Conservation (phyloP, 2,113 vertebrate species). For the Opisthocomus hoazin region DNA sequence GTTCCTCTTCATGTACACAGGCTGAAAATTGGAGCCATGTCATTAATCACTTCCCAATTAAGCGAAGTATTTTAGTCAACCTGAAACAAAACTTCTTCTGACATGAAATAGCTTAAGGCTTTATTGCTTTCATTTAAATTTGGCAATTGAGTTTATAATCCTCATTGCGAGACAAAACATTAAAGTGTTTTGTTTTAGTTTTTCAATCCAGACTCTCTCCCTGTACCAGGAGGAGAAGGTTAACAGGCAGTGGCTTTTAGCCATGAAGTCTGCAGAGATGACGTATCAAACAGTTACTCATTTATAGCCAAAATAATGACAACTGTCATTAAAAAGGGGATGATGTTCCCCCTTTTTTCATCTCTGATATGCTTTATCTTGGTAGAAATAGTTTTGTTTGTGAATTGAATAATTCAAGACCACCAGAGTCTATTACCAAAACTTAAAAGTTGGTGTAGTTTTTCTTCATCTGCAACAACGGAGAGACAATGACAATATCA, state of each 20-base stretch:
- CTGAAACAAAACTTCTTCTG: background rate
- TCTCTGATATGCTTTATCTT: background rate
- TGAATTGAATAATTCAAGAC: background rate
- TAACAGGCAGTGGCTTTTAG: background rate
- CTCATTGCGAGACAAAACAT: background rate
- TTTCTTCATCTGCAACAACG: constrained; percentile 65
- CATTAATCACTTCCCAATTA: background rate
- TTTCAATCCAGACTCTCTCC: background rate
- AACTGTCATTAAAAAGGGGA: background rate
- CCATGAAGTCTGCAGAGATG: background rate
- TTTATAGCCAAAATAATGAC: background rate
- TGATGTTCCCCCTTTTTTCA: background rate
- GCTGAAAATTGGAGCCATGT: background rate
- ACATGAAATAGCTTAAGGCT: background rate
- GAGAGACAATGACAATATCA: constrained; percentile 76
- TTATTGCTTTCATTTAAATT: background rate
- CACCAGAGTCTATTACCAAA: background rate
- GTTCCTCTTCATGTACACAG: background rate
- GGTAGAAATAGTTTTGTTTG: background rate
- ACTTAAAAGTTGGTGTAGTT: background rate
- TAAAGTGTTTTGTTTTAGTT: background rate
- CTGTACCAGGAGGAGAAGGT: background rate
- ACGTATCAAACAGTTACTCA: background rate
- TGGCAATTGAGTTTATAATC: background rate
- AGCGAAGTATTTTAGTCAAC: background rate